Percentiles rank a stretch among this genome's conserved stretches.
Conservation (phyloP, 1,140 invertebrate species). For the Melanaphis sacchari region DNA sequence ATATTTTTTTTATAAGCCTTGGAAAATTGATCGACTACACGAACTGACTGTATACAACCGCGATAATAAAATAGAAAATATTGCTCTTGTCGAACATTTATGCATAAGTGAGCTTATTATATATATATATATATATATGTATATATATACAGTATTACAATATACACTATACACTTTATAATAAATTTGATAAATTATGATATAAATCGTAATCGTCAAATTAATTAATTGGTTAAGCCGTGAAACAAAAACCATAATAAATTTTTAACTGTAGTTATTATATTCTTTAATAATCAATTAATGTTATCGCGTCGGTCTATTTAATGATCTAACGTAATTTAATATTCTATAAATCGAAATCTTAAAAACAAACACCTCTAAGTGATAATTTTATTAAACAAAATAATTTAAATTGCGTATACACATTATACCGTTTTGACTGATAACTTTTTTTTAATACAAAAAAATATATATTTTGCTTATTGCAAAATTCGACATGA, state of each 20-base stretch:
- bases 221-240: constrained; percentile 1
- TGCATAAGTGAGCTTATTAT: neutral
- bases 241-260: neutral
- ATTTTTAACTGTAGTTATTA: neutral
- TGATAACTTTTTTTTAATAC: neutral
- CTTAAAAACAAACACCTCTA: neutral
- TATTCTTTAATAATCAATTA: constrained; percentile 25
- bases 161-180: neutral
- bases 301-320: constrained; percentile 29
- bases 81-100: neutral
- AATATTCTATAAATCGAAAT: neutral
- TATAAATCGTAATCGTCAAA: neutral
- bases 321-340: neutral
- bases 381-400: neutral
- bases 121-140: no score
- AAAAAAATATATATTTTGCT: neutral
- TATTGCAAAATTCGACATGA: constrained; percentile 30
- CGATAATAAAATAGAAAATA: neutral
- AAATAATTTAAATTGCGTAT: neutral
- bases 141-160: no score
- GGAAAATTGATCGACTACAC: neutral
- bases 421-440: neutral
- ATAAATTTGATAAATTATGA: neutral
- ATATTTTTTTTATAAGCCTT: neutral
- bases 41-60: neutral